phyloP scores from a whole-genome alignment of 2,888 invertebrate genomes.

The Diogma glabrata region DNA sequence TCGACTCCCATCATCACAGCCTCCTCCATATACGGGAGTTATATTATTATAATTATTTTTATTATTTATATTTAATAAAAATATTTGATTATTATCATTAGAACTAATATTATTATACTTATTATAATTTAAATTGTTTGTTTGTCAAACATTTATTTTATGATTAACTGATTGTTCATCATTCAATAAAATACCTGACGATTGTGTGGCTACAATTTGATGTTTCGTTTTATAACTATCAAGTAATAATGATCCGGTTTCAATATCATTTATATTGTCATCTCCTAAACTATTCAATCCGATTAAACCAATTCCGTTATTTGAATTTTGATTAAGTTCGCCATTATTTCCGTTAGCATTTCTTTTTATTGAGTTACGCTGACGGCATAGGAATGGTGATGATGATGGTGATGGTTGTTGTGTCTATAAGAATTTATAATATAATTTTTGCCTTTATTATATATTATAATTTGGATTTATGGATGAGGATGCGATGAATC shows the following conservation, averaged over 20 bases:
- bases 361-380: slow-evolving; percentile 55
- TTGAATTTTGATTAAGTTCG: neutral
- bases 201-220: slow-evolving; percentile 21
- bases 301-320: neutral
- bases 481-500: too few relatives aligned
- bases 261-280: slow-evolving; percentile 22
- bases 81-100: slow-evolving; percentile 5
- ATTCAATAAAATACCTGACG: neutral
- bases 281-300: neutral
- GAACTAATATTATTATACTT: slow-evolving; percentile 10
- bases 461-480: too few relatives aligned
- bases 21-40: slow-evolving; percentile 1
- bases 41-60: neutral
- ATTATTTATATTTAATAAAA: slow-evolving; percentile 8
- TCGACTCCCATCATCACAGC: slow-evolving; percentile 12
- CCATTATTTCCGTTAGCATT: slow-evolving; percentile 26
- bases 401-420: slow-evolving; percentile 62
- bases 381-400: slow-evolving; percentile 71
- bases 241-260: slow-evolving; percentile 26
- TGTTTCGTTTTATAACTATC: slow-evolving; percentile 10
- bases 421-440: slow-evolving; percentile 28
- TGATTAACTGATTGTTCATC: slow-evolving; percentile 15
- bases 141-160: slow-evolving; percentile 31
- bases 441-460: too few relatives aligned
- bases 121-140: slow-evolving; percentile 21